Conservation (phyloP, 2,113 vertebrate genomes). For the Girardinichthys multiradiatus region DNA sequence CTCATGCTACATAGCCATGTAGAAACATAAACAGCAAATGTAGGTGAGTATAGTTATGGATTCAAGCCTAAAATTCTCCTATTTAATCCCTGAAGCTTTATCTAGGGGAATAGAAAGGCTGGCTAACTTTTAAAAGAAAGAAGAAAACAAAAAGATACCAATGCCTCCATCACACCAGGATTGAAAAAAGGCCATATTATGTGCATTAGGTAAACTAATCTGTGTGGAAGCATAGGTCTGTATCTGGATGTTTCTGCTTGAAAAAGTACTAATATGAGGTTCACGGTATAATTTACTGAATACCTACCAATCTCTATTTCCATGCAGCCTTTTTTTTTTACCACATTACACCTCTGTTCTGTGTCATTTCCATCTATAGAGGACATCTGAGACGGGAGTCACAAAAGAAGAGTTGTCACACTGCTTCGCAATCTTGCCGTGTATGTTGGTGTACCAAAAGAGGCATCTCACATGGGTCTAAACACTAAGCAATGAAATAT, state of each 20-base stretch:
- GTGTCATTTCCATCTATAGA: not conserved
- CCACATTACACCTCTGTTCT: not conserved
- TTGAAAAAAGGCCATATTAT: not conserved
- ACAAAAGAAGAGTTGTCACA: not conserved
- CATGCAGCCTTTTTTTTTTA: not conserved
- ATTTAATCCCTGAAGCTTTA: too few relatives aligned
- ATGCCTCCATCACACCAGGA: not conserved
- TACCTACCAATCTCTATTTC: slow-evolving; percentile 10
- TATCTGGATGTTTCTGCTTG: slow-evolving; percentile 22
- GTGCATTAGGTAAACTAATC: slow-evolving; percentile 33
- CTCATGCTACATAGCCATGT: not conserved
- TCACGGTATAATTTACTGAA: slow-evolving; percentile 11
- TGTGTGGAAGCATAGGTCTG: slow-evolving; percentile 19
- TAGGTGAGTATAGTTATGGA: too few relatives aligned
- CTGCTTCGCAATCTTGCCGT: not conserved
- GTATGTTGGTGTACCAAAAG: not conserved
- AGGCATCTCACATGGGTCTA: too few relatives aligned
- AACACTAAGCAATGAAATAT: too few relatives aligned
- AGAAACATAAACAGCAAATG: too few relatives aligned
- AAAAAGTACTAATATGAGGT: not conserved
- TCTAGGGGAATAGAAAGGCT: not conserved
- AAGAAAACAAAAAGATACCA: not conserved
- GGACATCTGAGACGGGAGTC: not conserved
- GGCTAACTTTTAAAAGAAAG: not conserved
- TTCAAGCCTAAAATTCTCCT: too few relatives aligned